A percentile compares a stretch with the other conserved stretches of the same genome.
Evolutionary conservation across 2,113 vertebrate genomes (phyloP).

Genomic region (Cyanoliseus patagonus): DNA sequence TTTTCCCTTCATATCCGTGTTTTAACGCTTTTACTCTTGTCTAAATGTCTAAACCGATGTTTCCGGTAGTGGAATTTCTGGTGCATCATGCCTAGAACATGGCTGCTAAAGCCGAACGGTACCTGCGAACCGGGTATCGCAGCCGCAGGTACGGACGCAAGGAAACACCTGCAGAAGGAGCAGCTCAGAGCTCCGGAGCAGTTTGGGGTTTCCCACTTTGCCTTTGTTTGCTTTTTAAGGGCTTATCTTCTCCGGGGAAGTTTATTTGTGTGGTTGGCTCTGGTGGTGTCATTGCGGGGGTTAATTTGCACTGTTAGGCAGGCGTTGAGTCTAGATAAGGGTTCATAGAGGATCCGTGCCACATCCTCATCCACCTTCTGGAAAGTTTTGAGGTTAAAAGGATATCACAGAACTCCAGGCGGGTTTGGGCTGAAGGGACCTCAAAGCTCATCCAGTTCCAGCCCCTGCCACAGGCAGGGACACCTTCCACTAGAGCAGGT

Average conservation of each 20-base stretch:
- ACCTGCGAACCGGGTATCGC: not conserved
- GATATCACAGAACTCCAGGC: no score
- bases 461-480: accelerated
- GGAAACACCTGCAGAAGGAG: not conserved
- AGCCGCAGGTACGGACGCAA: accelerated
- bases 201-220: no score
- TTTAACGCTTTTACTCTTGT: accelerated
- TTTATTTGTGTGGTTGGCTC: not conserved
- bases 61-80: not conserved
- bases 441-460: not conserved
- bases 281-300: accelerated
- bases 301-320: not conserved
- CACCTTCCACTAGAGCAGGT: not conserved
- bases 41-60: accelerated
- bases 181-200: not conserved
- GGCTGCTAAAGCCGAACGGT: not conserved
- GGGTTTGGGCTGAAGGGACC: no score
- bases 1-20: accelerated
- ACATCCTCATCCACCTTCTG: not conserved
- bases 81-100: not conserved
- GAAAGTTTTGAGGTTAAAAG: not conserved
- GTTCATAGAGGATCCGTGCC: not conserved
- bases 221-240: not conserved
- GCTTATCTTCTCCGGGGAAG: not conserved
- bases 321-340: not conserved